phyloP scores from a whole-genome alignment of 2,113 vertebrate genomes.

The Xenopus borealis region DNA sequence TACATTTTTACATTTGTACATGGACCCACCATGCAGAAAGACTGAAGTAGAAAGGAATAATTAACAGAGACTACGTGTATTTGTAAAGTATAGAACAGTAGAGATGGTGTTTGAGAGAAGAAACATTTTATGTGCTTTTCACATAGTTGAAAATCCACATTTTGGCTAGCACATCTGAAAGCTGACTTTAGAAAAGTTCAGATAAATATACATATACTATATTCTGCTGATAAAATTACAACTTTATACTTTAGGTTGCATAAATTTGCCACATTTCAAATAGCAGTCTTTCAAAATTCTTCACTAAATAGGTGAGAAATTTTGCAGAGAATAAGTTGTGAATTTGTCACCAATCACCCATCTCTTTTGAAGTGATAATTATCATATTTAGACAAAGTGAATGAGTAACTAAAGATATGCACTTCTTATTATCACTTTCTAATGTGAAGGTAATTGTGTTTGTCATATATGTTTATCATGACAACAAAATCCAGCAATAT shows the following conservation, averaged over 20 bases:
- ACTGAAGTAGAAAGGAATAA: no score
- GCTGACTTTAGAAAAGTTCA: background rate
- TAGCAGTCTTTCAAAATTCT: slow-evolving; percentile 37
- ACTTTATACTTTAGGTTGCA: slow-evolving; percentile 9
- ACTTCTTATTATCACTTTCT: slow-evolving; percentile 37
- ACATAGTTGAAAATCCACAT: background rate
- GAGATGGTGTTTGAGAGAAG: no score
- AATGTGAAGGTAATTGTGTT: slow-evolving; percentile 19
- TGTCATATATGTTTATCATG: background rate
- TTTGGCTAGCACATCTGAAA: background rate
- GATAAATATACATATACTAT: background rate
- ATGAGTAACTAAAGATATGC: slow-evolving; percentile 39
- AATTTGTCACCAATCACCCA: slow-evolving; percentile 42
- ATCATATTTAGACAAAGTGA: slow-evolving; percentile 50
- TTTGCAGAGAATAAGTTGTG: slow-evolving; percentile 48
- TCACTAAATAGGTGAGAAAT: slow-evolving; percentile 51
- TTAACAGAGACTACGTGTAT: no score
- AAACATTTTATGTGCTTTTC: no score
- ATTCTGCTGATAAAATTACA: background rate
- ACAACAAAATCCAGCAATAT: slow-evolving; percentile 5
- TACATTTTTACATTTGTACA: no score
- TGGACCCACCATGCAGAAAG: no score
- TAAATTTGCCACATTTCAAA: slow-evolving; percentile 42
- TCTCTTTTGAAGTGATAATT: slow-evolving; percentile 54
- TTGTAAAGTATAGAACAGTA: no score